Evolutionary conservation across 1,140 invertebrate genomes (phyloP).

Genomic region (Drosophila tristis): DNA sequence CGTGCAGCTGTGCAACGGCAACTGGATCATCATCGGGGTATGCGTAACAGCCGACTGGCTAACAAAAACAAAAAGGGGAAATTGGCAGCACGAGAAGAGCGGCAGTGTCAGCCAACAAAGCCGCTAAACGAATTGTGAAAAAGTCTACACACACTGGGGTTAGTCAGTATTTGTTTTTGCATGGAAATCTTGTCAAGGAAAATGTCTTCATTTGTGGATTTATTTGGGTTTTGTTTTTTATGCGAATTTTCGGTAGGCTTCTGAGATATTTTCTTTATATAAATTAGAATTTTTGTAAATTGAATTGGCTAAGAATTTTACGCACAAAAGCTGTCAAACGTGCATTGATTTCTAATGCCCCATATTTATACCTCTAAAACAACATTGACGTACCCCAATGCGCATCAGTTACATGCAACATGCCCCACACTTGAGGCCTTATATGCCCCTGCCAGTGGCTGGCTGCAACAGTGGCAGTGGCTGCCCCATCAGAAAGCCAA

Average conservation of each 20-base stretch:
- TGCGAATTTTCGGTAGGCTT: too few species aligned
- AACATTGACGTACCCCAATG: conserved; percentile 16
- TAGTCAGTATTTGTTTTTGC: neutral
- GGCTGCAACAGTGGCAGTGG: conserved; percentile 15
- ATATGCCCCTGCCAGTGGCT: conserved; percentile 6
- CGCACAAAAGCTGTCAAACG: neutral
- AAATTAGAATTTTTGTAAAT: neutral
- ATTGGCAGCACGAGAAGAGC: neutral
- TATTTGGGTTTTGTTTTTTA: too few species aligned
- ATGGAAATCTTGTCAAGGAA: neutral
- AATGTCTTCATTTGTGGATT: neutral
- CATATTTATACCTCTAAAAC: neutral
- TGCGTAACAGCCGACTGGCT: conserved; percentile 8
- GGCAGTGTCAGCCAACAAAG: conserved; percentile 1
- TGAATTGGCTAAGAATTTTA: neutral
- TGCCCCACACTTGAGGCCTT: conserved; percentile 9
- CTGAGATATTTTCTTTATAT: too few species aligned
- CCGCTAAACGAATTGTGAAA: conserved; percentile 10
- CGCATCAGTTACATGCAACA: conserved; percentile 22
- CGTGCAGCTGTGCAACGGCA: conserved; percentile 26
- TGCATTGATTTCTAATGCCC: neutral
- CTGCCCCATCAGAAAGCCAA: conserved; percentile 26
- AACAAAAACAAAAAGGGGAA: conserved; percentile 10
- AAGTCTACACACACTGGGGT: conserved; percentile 2
- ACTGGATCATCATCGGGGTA: conserved; percentile 58